Conservation (phyloP, 1,140 invertebrate genomes). For the Papilio machaon region DNA sequence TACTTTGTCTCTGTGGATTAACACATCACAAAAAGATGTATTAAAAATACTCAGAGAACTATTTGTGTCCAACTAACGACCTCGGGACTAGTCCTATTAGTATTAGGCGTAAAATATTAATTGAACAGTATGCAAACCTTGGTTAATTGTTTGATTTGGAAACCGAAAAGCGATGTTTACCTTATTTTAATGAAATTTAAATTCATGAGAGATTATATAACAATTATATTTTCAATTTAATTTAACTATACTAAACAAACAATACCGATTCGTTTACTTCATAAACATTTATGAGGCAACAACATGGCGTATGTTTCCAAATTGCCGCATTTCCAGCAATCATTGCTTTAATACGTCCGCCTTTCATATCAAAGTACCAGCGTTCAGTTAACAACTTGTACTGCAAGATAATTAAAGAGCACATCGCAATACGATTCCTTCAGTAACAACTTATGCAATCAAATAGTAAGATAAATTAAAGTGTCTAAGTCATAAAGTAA, state of each 20-base stretch:
- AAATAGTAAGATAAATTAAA: conserved; percentile 36
- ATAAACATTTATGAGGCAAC: not conserved
- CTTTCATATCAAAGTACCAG: conserved; percentile 27
- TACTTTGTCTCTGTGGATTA: no score
- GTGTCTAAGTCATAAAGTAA: conserved; percentile 22
- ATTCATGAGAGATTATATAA: not conserved
- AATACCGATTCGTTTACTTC: not conserved
- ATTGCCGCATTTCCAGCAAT: conserved; percentile 19
- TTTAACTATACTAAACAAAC: not conserved
- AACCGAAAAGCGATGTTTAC: not conserved
- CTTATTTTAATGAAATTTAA: no score
- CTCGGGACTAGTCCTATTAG: no score
- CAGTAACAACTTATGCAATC: conserved; percentile 15
- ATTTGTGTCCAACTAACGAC: no score
- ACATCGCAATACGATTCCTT: conserved; percentile 11
- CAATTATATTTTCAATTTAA: not conserved
- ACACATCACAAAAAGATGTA: no score
- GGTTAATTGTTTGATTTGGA: no score
- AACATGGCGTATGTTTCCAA: conserved; percentile 20
- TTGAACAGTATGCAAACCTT: no score
- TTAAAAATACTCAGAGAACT: no score
- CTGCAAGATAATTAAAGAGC: conserved; percentile 32
- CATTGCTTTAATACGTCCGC: conserved; percentile 30
- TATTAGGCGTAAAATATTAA: no score
- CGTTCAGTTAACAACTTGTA: conserved; percentile 31